Base-by-base conservation (phyloP, 2,797 vertebrate species). In the Dendrocincla fuliginosa region DNA sequence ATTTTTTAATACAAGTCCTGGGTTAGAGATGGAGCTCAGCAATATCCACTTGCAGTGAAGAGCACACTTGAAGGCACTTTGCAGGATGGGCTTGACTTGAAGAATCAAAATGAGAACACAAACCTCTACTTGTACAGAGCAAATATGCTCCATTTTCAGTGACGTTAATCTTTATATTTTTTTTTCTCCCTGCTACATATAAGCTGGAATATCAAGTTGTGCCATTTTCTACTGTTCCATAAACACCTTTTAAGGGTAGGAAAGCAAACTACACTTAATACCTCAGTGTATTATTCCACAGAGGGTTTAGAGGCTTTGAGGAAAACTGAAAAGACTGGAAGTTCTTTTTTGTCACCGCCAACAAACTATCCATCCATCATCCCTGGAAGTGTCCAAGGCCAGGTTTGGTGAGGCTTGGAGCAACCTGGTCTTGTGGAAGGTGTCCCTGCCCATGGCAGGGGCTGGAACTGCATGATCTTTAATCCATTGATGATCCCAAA, bases 1-100 rank as follows among this genome's bases (percentile, higher is more conserved):
- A 83, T 60, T 50, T 94, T 97, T 94, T 95, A 77, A 80, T 84
- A 73, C 35, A 59, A 61, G n/a, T 42, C 20, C 33, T 74, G 59
- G 33, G 49, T 68, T 93, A 82, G 55, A 83, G 68, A 71, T 13
- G 6, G 33, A 80, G n/a, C 49, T 65, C 39, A 18, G 50, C 49
- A 87, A 11, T 41, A 71, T 42, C 74, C 61, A 7, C 42, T 88
- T 52, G 25, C 55, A 76, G 25, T 33, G 78, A 73, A 49, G 44
- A 11, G 47, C 33, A 27, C 12, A 37, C 30, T 22, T 37, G 44
- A 87, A 83, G 70, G 25, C 5, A 10, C 37, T 74, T 93, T 28
- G 33, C 24, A 77, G 53, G 18, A 80, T 46, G 52, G 28, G 32
- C 10, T 73, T 46, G 50, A 81, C 55, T 22, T 57, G 17, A 71